Conservation (phyloP, 1,140 invertebrate genomes). For the Pseudomyrmex gracilis region DNA sequence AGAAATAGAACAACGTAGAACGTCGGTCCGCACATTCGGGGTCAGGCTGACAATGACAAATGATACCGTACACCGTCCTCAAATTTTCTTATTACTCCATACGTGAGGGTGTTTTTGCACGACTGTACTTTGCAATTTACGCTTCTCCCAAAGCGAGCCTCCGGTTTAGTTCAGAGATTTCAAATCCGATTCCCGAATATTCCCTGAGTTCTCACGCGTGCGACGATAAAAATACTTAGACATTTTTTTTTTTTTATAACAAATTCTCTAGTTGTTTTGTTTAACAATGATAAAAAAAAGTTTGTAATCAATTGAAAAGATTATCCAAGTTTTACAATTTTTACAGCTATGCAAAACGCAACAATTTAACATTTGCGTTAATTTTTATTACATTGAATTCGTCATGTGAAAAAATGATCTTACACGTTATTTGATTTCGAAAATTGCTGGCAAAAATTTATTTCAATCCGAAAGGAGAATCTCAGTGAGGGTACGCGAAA, state of each 20-base stretch:
- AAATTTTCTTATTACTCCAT: slow-evolving; percentile 79
- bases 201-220: background rate
- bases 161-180: slow-evolving; percentile 49
- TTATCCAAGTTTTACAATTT: too few relatives aligned
- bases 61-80: slow-evolving; percentile 75
- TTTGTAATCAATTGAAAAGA: background rate
- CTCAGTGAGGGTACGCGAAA: too few relatives aligned
- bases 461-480: too few relatives aligned
- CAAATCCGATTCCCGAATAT: slow-evolving; percentile 45
- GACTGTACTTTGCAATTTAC: slow-evolving; percentile 68
- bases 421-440: too few relatives aligned
- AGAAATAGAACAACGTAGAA: slow-evolving; percentile 77
- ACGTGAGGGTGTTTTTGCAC: slow-evolving; percentile 63
- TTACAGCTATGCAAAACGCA: too few relatives aligned
- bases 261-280: background rate
- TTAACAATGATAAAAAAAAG: background rate
- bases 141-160: slow-evolving; percentile 38
- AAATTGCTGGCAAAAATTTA: too few relatives aligned
- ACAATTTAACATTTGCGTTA: too few relatives aligned
- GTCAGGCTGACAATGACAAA: slow-evolving; percentile 82
- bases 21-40: slow-evolving; percentile 74
- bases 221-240: background rate
- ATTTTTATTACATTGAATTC: too few relatives aligned
- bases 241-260: background rate
- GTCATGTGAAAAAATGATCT: too few relatives aligned